Base-by-base conservation (phyloP, 2,888 invertebrate species). In the Linhomoeus sp. region DNA sequence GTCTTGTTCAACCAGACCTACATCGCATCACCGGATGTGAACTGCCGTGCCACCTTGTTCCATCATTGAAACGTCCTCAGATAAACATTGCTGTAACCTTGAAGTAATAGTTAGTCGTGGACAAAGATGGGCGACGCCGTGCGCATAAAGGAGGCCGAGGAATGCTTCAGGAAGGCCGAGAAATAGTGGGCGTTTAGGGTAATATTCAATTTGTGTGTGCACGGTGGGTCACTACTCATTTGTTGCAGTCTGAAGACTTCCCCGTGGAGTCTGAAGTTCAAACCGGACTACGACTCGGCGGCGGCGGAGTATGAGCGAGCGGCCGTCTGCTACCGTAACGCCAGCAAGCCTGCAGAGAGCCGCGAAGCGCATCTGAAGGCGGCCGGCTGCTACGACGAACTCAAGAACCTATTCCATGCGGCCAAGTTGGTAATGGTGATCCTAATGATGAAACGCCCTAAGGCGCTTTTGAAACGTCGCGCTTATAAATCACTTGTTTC, bases 221-320 rank as follows among this genome's bases (percentile, higher is more conserved):
- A 12, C 2, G 5, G 3, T 14, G 3, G 9, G 3, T 24, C 2
- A 15, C 22, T 37, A n/a, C 19, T n/a, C n/a, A n/a, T n/a, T n/a
- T n/a, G n/a, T n/a, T n/a, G n/a, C 55, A 71, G 90, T 62, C 68
- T 94, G 62, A 92, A 92, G 72, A 86, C 86, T 14, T 77, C 81
- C 0, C 65, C 92, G n/a, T 58, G 71, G 23, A 56, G 58, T 38
- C 68, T 92, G 53, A 88, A 90, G 64, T 92, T 94, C 88, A 81
- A 80, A 62, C 86, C 92, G 1, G 92, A 97, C 67, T 82, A 77
- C 63, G 92, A 94, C 63, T 77, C 80, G 33, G 94, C 94, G 35
- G 86, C 87, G 1, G 82, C 84, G 61, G 86, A 86, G 65, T 90
- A 85, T 65, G 77, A 75, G 49, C 81, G 84, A 74, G 94, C 94